phyloP scores from a whole-genome alignment of 2,888 invertebrate species.

The Deilephila porcellus region DNA sequence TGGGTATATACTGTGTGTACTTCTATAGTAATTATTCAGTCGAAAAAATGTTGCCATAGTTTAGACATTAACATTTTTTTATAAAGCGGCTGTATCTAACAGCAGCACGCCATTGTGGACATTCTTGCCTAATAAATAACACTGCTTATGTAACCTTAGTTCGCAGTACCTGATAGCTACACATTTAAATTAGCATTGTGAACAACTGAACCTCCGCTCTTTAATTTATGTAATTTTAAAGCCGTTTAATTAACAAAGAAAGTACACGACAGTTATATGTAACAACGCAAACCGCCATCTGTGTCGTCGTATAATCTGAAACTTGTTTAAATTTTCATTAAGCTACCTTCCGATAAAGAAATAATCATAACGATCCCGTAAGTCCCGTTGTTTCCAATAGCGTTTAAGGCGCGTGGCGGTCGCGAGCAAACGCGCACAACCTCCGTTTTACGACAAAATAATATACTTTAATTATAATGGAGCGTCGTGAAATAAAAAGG shows the following conservation, averaged over 20 bases:
- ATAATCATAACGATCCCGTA: constrained; percentile 60
- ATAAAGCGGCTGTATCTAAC: no score
- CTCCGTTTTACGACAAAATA: constrained; percentile 80
- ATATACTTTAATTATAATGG: constrained; percentile 83
- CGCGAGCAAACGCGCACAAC: constrained; percentile 56
- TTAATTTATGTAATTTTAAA: not conserved
- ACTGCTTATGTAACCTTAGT: not conserved
- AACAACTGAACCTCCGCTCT: not conserved
- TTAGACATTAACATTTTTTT: no score
- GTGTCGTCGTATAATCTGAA: constrained; percentile 33
- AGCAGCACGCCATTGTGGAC: no score
- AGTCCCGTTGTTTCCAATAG: constrained; percentile 66
- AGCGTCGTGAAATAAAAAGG: constrained; percentile 76
- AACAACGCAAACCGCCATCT: not conserved
- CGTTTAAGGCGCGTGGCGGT: constrained; percentile 68
- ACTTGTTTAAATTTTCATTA: constrained; percentile 49
- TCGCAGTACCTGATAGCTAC: not conserved
- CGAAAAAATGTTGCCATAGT: no score
- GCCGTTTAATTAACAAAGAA: constrained; percentile 15
- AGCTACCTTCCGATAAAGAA: constrained; percentile 59
- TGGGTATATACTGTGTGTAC: no score
- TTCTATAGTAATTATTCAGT: no score
- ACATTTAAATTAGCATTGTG: not conserved
- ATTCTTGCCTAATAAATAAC: no score
- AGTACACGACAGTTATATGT: not conserved